These are phyloP conservation scores for Muntiacus reevesi DNA, from an alignment of 2,113 vertebrate genomes.

Conservation along the genomic window DNA sequence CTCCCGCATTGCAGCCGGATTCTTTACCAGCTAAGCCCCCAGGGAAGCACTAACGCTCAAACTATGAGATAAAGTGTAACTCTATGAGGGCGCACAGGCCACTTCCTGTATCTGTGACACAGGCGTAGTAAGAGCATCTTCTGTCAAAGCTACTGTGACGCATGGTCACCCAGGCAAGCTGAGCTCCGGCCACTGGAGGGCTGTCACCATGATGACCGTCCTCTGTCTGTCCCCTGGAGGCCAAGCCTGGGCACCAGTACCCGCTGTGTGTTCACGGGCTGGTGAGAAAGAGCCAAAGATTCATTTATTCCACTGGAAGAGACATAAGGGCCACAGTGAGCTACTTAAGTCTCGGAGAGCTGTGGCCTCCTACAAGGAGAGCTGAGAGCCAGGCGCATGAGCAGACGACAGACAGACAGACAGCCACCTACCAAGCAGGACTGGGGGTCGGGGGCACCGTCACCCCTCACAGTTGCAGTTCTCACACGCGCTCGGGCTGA, in stretches of 20 bases:
- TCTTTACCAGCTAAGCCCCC: background rate
- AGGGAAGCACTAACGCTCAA: background rate
- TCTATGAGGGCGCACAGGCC: accelerated
- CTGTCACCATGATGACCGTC: accelerated
- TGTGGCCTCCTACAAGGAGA: background rate
- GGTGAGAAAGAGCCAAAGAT: background rate
- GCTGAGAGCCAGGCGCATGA: background rate
- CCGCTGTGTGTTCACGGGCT: background rate
- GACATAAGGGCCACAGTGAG: background rate
- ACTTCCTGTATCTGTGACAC: background rate
- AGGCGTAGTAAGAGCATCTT: background rate
- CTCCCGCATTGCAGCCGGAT: accelerated
- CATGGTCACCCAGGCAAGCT: accelerated
- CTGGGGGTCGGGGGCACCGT: accelerated
- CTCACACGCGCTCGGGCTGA: background rate
- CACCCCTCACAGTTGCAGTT: background rate
- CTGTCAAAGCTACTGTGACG: background rate
- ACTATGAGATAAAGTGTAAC: background rate
- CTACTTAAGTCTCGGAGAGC: background rate
- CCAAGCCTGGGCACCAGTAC: background rate
- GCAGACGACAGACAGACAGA: background rate
- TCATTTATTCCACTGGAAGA: background rate
- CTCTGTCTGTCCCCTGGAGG: background rate
- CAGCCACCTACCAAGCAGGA: background rate
- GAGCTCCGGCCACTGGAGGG: accelerated